A percentile compares a stretch with the other conserved stretches of the same genome.
Evolutionary conservation across 1,140 invertebrate genomes (phyloP).

Genomic region (Diachasmimorpha longicaudata): DNA sequence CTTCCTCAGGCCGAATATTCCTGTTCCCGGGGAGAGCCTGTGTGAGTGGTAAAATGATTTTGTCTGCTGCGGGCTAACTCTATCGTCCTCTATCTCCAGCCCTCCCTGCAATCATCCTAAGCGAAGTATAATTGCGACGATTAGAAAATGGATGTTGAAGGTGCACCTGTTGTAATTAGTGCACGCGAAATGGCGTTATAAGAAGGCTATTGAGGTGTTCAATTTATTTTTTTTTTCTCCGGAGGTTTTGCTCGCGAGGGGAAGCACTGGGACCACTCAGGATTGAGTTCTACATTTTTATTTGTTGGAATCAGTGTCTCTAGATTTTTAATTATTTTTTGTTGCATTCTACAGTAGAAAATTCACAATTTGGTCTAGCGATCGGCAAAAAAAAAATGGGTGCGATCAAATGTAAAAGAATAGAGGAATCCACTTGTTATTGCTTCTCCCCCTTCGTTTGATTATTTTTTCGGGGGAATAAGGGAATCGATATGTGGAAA

Average conservation of each 20-base stretch:
- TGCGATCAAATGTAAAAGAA: too few relatives aligned
- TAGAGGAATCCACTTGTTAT: too few relatives aligned
- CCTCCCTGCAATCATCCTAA: constrained; percentile 37
- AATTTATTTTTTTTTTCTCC: not conserved
- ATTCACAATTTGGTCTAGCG: too few relatives aligned
- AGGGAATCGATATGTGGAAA: constrained; percentile 5
- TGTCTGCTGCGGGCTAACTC: not conserved
- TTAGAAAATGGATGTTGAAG: constrained; percentile 23
- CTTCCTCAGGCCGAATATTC: not conserved
- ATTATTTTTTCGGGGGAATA: too few relatives aligned
- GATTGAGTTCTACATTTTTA: not conserved
- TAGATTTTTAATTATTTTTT: too few relatives aligned
- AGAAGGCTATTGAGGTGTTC: not conserved
- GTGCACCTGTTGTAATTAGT: constrained; percentile 7
- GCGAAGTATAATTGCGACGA: constrained; percentile 43
- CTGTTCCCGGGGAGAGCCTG: not conserved
- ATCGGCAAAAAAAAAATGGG: too few relatives aligned
- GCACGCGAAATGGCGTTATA: constrained; percentile 4
- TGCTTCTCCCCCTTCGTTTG: too few relatives aligned
- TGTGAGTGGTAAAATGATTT: constrained; percentile 1
- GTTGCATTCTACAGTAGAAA: too few relatives aligned
- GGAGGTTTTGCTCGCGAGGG: not conserved
- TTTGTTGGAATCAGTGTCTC: too few relatives aligned
- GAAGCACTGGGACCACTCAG: not conserved
- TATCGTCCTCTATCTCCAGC: not conserved